phyloP scores from a whole-genome alignment of 1,140 invertebrate species.

The Aphidius gifuensis region DNA sequence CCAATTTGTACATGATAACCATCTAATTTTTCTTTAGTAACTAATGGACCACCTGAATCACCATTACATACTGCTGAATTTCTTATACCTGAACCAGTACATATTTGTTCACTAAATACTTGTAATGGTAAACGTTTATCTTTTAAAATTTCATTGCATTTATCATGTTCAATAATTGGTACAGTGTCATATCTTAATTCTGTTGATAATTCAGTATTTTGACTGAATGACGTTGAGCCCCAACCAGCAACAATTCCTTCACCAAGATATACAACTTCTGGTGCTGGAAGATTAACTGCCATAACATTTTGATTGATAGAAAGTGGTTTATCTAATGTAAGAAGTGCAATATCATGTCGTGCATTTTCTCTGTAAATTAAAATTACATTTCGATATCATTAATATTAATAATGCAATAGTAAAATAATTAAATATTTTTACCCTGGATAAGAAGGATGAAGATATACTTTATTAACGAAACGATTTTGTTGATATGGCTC shows the following conservation, averaged over 20 bases:
- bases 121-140: background rate
- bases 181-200: constrained; percentile 37
- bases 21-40: constrained; percentile 33
- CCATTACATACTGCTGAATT: constrained; percentile 41
- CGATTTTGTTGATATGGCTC: constrained; percentile 53
- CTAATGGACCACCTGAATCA: constrained; percentile 66
- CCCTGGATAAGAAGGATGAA: constrained; percentile 58
- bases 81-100: too few relatives aligned
- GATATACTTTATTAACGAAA: constrained; percentile 40
- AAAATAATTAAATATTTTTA: constrained; percentile 29
- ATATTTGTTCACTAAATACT: too few relatives aligned
- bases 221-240: constrained; percentile 41
- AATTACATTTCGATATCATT: background rate
- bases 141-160: constrained; percentile 52
- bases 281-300: constrained; percentile 52
- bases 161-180: constrained; percentile 33
- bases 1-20: constrained; percentile 52
- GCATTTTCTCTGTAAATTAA: constrained; percentile 44
- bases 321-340: constrained; percentile 52
- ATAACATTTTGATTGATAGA: constrained; percentile 55
- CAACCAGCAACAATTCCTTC: constrained; percentile 53
- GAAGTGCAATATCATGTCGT: constrained; percentile 63
- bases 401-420: background rate
- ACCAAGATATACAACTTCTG: constrained; percentile 41
- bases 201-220: constrained; percentile 19